Conservation (phyloP, 1,140 invertebrate genomes). For the Nephila pilipes region DNA sequence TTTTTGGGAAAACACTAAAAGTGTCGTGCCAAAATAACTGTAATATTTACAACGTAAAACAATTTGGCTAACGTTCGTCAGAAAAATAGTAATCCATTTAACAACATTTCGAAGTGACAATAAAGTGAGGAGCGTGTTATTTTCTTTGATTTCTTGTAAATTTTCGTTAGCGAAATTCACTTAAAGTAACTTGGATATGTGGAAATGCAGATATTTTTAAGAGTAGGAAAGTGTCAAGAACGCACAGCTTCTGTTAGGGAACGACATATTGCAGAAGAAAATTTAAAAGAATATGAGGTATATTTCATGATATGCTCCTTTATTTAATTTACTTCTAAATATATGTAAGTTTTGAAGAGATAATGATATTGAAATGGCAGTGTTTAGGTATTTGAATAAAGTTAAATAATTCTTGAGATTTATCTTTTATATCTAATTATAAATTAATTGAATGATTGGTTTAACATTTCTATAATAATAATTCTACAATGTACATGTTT, state of each 20-base stretch:
- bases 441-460: not conserved
- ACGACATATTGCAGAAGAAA: not conserved
- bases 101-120: not conserved
- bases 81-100: not conserved
- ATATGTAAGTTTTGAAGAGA: not conserved
- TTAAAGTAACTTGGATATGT: too few species aligned
- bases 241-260: not conserved
- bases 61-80: not conserved
- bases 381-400: fast-evolving
- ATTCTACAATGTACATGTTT: not conserved
- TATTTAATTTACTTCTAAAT: not conserved
- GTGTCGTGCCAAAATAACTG: not conserved
- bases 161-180: not conserved
- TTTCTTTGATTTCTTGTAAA: not conserved
- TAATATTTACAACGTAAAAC: not conserved
- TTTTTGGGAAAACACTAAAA: not conserved
- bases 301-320: too few species aligned
- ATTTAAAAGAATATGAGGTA: not conserved
- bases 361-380: not conserved
- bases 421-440: not conserved
- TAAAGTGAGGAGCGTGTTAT: not conserved
- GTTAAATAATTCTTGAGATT: not conserved
- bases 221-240: not conserved
- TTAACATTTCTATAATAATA: not conserved
- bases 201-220: not conserved